Evolutionary conservation across 2,888 invertebrate genomes (phyloP), one percentile per base, ranked within the genome.

Genomic region (Scaptomyza flava): DNA sequence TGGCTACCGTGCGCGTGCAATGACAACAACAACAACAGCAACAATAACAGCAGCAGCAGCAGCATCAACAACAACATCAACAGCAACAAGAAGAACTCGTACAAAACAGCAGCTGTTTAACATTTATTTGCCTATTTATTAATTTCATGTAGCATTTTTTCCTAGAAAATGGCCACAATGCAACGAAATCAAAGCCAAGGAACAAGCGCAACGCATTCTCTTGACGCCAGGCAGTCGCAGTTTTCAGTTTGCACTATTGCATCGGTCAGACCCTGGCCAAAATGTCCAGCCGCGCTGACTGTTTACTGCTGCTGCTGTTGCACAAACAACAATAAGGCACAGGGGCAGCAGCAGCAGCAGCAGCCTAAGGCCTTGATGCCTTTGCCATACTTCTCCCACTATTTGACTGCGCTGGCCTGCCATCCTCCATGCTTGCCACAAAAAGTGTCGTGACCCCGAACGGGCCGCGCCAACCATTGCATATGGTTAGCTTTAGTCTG

Each of bases 361-460:
- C 68, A 50, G 68, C 67, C 69, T 65, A 51, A 64, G 81, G 85
- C 74, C 87, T 65, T 69, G 78, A 63, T 65, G 67, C 67, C 79
- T 63, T 75, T 80, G 85, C 88, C 87, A 86, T 88, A 88, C 90
- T 90, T 90, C 87, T 88, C 89, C 89, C 89, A 84, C 79, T 89
- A 86, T 89, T 82, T 85, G 67, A 83, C 81, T 84, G 70, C 53
- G 62, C 68, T 67, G 58, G 67, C 64, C 77, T 72, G 75, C 78
- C 71, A 77, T 69, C 67, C 66, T 74, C 77, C 53, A 43, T 72
- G 72, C 71, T 45, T 79, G 87, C 83, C 84, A 81, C 79, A 84
- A 86, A 88, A 89, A 85, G 91, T 90, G 90, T 91, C 91, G 91
- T 91, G 91, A 90, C 91, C 91, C 81, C 90, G 81, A 79, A 81